Evolutionary conservation across 2,113 vertebrate genomes (phyloP).

Genomic region (Lophius piscatorius): DNA sequence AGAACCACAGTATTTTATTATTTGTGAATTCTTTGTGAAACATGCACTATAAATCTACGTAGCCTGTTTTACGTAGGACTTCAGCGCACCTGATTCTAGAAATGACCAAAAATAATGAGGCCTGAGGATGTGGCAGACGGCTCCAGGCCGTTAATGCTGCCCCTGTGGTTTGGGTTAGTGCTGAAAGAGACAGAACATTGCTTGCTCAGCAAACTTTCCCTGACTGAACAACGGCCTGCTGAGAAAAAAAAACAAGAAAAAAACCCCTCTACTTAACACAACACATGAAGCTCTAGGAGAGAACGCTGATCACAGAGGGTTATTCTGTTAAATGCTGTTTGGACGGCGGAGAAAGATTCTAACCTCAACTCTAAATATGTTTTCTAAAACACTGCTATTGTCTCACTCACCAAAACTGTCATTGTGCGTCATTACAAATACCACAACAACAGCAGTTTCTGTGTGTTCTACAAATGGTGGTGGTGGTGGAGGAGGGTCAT

Average conservation of each 20-base stretch:
- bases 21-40: neutral
- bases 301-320: neutral
- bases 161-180: neutral
- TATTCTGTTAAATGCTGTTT: neutral
- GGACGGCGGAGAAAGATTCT: too few relatives aligned
- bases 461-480: neutral
- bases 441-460: neutral
- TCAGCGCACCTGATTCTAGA: neutral
- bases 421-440: conserved; percentile 18
- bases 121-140: neutral
- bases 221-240: neutral
- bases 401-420: conserved; percentile 27
- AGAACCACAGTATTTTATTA: too few relatives aligned
- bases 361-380: conserved; percentile 21
- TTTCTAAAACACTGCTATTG: neutral
- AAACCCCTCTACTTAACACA: neutral
- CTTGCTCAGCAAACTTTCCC: conserved; percentile 2
- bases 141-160: neutral
- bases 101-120: neutral
- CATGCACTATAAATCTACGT: neutral
- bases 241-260: neutral
- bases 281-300: neutral
- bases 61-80: neutral
- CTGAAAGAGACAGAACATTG: neutral
- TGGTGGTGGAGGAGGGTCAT: too few relatives aligned